These are phyloP conservation scores for Atherinomorus stipes DNA, from an alignment of 2,113 vertebrate genomes.

Conservation along the genomic window DNA sequence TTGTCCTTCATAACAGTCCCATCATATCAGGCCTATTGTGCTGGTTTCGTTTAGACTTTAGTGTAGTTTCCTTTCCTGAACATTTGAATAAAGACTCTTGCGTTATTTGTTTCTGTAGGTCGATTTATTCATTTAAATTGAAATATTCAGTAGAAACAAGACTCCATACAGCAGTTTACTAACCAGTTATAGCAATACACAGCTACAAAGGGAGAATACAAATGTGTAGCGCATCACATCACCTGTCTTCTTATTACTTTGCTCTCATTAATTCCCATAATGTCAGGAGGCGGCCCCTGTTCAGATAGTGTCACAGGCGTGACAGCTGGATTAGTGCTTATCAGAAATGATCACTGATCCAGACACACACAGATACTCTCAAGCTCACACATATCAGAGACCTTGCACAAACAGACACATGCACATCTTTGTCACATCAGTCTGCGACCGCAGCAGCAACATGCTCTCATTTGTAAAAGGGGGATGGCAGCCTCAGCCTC, in stretches of 20 bases:
- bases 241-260: constrained; percentile 48
- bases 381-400: constrained; percentile 1
- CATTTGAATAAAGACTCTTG: constrained; percentile 21
- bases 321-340: constrained; percentile 76
- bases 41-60: constrained; percentile 35
- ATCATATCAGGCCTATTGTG: constrained; percentile 30
- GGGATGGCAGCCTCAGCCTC: constrained; percentile 42
- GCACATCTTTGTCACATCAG: constrained; percentile 31
- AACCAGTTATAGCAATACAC: constrained; percentile 19
- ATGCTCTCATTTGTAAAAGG: constrained; percentile 62
- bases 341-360: constrained; percentile 68
- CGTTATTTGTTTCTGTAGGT: neutral
- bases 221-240: constrained; percentile 22
- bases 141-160: constrained; percentile 14
- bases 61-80: constrained; percentile 1
- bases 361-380: constrained; percentile 19
- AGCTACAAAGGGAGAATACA: constrained; percentile 43
- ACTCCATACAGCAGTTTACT: constrained; percentile 22
- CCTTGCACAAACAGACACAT: constrained; percentile 22
- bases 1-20: constrained; percentile 8
- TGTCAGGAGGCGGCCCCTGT: constrained; percentile 52
- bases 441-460: constrained; percentile 32
- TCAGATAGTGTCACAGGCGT: constrained; percentile 67
- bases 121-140: constrained; percentile 12
- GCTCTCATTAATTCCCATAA: constrained; percentile 69